phyloP scores from a whole-genome alignment of 2,888 invertebrate genomes.

The Diachrysia chrysitis region DNA sequence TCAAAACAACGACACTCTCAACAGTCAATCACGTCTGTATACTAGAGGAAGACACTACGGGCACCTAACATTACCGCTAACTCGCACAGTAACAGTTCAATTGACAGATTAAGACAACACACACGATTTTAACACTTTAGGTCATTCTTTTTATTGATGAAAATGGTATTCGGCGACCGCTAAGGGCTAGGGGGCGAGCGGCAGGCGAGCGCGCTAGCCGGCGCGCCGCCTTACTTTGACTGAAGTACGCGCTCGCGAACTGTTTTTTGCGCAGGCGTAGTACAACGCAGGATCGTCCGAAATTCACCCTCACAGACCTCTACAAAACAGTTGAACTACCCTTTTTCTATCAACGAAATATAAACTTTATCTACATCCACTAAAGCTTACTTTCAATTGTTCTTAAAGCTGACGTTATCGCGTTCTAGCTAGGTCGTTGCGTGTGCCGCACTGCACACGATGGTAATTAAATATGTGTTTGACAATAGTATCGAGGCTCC shows the following conservation, averaged over 20 bases:
- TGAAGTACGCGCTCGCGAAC: constrained; percentile 75
- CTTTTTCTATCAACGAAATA: constrained; percentile 30
- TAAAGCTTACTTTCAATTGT: constrained; percentile 36
- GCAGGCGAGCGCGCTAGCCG: constrained; percentile 89
- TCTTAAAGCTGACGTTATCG: constrained; percentile 19
- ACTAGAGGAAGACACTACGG: constrained; percentile 82
- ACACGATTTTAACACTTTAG: constrained; percentile 67
- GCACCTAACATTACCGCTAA: constrained; percentile 67
- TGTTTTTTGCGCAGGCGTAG: constrained; percentile 82
- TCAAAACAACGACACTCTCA: constrained; percentile 76
- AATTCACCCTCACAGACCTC: constrained; percentile 73
- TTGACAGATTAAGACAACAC: constrained; percentile 77
- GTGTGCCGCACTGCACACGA: constrained; percentile 89
- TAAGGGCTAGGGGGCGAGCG: constrained; percentile 78
- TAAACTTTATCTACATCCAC: constrained; percentile 32
- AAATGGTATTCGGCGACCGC: constrained; percentile 75
- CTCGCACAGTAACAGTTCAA: constrained; percentile 70
- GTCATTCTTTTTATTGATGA: constrained; percentile 82
- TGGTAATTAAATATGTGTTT: constrained; percentile 88
- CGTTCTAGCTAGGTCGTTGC: constrained; percentile 62
- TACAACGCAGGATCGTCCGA: constrained; percentile 84
- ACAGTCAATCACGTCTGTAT: constrained; percentile 69
- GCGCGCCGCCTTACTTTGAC: constrained; percentile 88
- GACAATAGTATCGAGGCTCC: constrained; percentile 82
- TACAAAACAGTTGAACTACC: constrained; percentile 63